These are phyloP conservation scores for Scomber japonicus DNA, from an alignment of 2,113 vertebrate genomes.

Conservation along the genomic window DNA sequence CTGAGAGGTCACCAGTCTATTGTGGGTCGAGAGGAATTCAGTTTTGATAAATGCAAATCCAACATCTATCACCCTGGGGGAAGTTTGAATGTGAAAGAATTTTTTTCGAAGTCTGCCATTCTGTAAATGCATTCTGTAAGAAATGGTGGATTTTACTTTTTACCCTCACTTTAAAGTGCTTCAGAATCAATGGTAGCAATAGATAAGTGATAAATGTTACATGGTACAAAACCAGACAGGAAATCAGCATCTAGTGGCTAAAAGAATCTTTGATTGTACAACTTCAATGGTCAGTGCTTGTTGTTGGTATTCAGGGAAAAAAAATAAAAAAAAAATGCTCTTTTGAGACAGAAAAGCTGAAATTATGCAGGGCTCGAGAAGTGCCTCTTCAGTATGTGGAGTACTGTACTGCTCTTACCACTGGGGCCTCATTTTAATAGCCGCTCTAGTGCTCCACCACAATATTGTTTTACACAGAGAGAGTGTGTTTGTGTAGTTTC, in stretches of 20 bases:
- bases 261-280: background rate
- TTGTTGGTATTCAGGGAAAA: background rate
- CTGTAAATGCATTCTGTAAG: background rate
- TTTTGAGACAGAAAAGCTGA: conserved; percentile 24
- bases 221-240: conserved; percentile 4
- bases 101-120: background rate
- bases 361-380: conserved; percentile 29
- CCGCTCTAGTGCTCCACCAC: background rate
- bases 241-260: conserved; percentile 15
- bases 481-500: conserved; percentile 6
- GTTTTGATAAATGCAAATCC: conserved; percentile 32
- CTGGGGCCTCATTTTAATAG: conserved; percentile 40
- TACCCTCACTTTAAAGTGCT: background rate
- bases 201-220: conserved; percentile 4
- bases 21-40: conserved; percentile 3
- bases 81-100: conserved; percentile 13
- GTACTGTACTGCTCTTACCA: conserved; percentile 36
- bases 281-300: background rate
- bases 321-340: background rate
- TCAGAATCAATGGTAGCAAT: background rate
- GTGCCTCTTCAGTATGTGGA: conserved; percentile 25
- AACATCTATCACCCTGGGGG: conserved; percentile 2
- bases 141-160: background rate
- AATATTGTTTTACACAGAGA: conserved; percentile 24
- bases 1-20: conserved; percentile 20